phyloP scores from a whole-genome alignment of 2,888 invertebrate species.

The Biston betularia region DNA sequence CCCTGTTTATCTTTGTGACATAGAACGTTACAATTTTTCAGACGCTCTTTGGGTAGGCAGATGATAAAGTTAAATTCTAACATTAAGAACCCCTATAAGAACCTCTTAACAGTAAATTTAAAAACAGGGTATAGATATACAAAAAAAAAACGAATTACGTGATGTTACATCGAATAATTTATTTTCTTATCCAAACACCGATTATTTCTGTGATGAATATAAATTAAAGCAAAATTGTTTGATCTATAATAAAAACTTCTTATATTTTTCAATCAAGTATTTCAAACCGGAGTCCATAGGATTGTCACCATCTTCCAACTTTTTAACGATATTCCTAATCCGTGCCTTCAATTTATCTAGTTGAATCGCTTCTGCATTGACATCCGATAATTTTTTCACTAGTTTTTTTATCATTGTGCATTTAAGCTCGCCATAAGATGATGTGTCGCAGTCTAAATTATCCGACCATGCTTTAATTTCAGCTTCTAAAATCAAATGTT shows the following conservation, averaged over 20 bases:
- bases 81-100: not conserved
- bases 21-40: not conserved
- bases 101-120: not conserved
- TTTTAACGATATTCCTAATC: conserved; percentile 9
- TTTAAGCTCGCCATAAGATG: conserved; percentile 13
- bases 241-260: conserved; percentile 12
- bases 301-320: conserved; percentile 2
- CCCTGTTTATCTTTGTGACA: conserved; percentile 19
- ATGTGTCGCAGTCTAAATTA: conserved; percentile 18
- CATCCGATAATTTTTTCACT: not conserved
- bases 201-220: not conserved
- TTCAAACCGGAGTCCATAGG: conserved; percentile 6
- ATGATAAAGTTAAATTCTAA: conserved; percentile 10
- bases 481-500: conserved; percentile 19
- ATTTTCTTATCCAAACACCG: not conserved
- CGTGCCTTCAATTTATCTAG: conserved; percentile 2
- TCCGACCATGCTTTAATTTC: conserved; percentile 26
- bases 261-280: conserved; percentile 19
- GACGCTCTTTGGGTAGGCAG: not conserved
- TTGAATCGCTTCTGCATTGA: conserved; percentile 1
- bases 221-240: not conserved
- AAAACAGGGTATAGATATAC: not conserved
- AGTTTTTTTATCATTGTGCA: conserved; percentile 17
- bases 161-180: too few relatives aligned
- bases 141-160: too few relatives aligned